Percentiles rank a stretch among this genome's conserved stretches.
Conservation (phyloP, 2,888 invertebrate species). For the Drosophila infuscata region DNA sequence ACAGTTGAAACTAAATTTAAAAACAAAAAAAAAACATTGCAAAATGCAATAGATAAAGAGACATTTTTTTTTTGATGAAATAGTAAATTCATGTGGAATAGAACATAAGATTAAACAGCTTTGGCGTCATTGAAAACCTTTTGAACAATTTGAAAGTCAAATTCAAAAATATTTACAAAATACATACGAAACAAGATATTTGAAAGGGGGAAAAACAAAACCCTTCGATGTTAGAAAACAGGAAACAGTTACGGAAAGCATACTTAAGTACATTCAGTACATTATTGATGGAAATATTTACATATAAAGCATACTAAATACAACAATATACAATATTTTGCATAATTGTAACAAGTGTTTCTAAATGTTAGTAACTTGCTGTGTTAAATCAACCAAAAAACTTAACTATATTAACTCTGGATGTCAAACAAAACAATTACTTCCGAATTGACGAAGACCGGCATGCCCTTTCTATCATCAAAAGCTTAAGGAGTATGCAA, state of each 20-base stretch:
- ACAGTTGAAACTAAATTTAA: background rate
- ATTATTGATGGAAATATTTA: slow-evolving; percentile 15
- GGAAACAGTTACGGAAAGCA: slow-evolving; percentile 16
- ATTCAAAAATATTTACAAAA: slow-evolving; percentile 9
- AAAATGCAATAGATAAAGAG: background rate
- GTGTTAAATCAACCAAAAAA: slow-evolving; percentile 34
- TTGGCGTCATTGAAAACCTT: background rate
- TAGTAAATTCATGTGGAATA: slow-evolving; percentile 27
- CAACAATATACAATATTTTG: slow-evolving; percentile 36
- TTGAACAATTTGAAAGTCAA: background rate
- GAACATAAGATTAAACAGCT: slow-evolving; percentile 17
- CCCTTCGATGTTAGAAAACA: slow-evolving; percentile 13
- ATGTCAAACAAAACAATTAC: background rate
- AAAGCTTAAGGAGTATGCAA: background rate
- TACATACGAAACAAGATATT: background rate
- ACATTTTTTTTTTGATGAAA: background rate
- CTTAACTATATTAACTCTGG: slow-evolving; percentile 10
- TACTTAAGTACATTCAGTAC: slow-evolving; percentile 6
- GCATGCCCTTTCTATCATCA: slow-evolving; percentile 4
- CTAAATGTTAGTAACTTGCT: slow-evolving; percentile 62
- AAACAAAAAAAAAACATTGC: background rate
- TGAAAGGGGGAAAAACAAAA: background rate
- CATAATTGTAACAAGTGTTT: slow-evolving; percentile 55
- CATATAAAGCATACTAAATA: slow-evolving; percentile 8
- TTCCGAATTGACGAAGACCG: slow-evolving; percentile 9